A percentile compares a stretch with the other conserved stretches of the same genome.
These are phyloP conservation scores for Drosophila mayaguana DNA, from an alignment of 2,888 invertebrate genomes.

Conservation along the genomic window DNA sequence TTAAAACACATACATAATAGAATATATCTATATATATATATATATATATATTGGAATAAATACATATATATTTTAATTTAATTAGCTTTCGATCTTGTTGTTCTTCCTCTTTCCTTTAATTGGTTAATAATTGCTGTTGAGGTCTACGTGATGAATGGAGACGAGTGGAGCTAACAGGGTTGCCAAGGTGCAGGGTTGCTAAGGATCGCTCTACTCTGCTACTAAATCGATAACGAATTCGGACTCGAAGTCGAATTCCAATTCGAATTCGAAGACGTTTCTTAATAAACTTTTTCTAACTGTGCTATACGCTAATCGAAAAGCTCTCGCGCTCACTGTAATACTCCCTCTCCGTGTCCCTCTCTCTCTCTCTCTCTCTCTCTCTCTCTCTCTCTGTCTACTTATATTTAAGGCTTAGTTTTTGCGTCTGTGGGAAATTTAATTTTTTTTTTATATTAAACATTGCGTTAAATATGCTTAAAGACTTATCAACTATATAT, in stretches of 20 bases:
- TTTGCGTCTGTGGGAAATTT: constrained; percentile 31
- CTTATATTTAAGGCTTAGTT: constrained; percentile 47
- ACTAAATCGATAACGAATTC: constrained; percentile 14
- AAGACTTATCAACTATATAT: constrained; percentile 81
- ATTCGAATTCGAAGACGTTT: background rate
- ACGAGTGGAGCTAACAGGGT: constrained; percentile 23
- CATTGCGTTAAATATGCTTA: constrained; percentile 74
- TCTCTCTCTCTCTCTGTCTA: constrained; percentile 33
- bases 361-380: constrained; percentile 13
- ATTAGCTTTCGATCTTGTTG: constrained; percentile 16
- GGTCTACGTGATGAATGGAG: constrained; percentile 48
- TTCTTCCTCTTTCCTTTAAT: constrained; percentile 20
- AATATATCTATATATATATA: constrained; percentile 24
- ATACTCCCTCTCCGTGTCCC: constrained; percentile 2
- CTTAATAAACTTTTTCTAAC: constrained; percentile 20
- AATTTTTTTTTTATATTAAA: constrained; percentile 8
- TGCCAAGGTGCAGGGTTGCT: constrained; percentile 25
- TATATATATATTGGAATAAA: constrained; percentile 27
- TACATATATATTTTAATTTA: constrained; percentile 32
- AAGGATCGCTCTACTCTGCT: constrained; percentile 50
- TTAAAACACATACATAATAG: constrained; percentile 51
- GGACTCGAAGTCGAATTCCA: background rate
- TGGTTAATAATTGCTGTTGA: constrained; percentile 60
- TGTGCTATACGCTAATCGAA: constrained; percentile 51
- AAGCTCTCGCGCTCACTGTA: constrained; percentile 24